phyloP scores from a whole-genome alignment of 1,140 invertebrate genomes.

The Monomorium pharaonis region DNA sequence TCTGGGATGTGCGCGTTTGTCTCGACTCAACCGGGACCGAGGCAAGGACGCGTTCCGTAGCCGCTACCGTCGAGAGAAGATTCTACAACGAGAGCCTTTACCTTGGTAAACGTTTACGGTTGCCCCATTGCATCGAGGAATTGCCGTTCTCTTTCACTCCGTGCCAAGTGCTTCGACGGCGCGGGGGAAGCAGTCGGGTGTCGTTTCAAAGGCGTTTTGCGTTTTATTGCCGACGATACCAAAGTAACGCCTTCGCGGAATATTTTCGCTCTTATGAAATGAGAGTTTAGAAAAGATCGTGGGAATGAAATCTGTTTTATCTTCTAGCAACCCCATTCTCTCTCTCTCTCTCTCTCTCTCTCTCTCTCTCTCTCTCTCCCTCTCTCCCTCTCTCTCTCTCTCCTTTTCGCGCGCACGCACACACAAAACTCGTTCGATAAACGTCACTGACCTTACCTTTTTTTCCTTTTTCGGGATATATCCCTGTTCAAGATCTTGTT shows the following conservation, averaged over 20 bases:
- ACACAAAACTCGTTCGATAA: conserved; percentile 33
- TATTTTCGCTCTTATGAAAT: conserved; percentile 66
- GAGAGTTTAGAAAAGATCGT: conserved; percentile 62
- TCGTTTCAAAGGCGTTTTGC: conserved; percentile 60
- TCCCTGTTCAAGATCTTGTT: conserved; percentile 43
- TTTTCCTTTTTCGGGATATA: conserved; percentile 36
- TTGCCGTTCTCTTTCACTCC: conserved; percentile 59
- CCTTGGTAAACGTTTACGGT: conserved; percentile 70
- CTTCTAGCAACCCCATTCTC: not conserved
- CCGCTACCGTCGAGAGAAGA: conserved; percentile 44
- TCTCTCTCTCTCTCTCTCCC: not conserved
- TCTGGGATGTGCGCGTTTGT: conserved; percentile 26
- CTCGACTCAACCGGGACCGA: conserved; percentile 5
- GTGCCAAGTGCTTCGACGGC: conserved; percentile 60
- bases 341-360: not conserved
- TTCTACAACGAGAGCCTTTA: conserved; percentile 66
- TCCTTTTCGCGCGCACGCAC: not conserved
- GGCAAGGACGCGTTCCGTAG: conserved; percentile 46
- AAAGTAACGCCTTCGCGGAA: conserved; percentile 60
- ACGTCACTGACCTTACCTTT: conserved; percentile 3
- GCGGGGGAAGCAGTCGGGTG: conserved; percentile 22
- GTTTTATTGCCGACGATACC: conserved; percentile 51
- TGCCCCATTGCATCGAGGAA: conserved; percentile 64
- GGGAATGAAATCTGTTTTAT: conserved; percentile 33
- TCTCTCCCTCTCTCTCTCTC: not conserved